These are phyloP conservation scores for Caprella mutica DNA, from an alignment of 2,888 invertebrate species.

Conservation along the genomic window DNA sequence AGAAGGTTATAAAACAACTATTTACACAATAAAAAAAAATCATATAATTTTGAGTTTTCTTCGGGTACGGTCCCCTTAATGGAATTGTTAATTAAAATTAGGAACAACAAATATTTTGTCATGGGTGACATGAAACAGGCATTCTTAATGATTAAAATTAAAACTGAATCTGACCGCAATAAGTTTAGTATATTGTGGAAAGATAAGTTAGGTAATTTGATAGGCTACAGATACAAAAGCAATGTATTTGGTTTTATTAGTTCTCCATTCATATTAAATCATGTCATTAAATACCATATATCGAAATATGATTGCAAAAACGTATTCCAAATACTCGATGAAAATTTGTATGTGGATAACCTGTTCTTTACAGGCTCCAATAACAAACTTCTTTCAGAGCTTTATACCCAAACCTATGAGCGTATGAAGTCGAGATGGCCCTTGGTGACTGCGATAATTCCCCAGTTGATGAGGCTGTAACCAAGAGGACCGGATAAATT, in stretches of 20 bases:
- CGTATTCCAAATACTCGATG: background rate
- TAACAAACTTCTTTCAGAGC: background rate
- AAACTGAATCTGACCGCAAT: background rate
- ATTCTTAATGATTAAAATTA: background rate
- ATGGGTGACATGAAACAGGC: background rate
- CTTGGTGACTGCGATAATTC: background rate
- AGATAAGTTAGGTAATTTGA: background rate
- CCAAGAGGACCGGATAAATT: too few relatives aligned
- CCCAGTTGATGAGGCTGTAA: background rate
- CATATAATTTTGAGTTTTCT: too few relatives aligned
- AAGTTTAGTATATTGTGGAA: conserved; percentile 6
- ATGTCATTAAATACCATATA: background rate
- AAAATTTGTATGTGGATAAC: conserved; percentile 8
- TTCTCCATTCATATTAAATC: conserved; percentile 9
- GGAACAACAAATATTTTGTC: background rate
- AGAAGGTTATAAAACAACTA: too few relatives aligned
- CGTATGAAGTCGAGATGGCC: background rate
- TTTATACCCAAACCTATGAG: background rate
- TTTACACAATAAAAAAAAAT: too few relatives aligned
- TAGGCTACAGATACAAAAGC: background rate
- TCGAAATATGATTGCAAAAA: background rate
- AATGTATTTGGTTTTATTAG: conserved; percentile 1
- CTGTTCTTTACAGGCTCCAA: background rate
- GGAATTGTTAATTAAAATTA: background rate
- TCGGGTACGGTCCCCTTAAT: too few relatives aligned